Evolutionary conservation across 2,888 invertebrate species (phyloP), one percentile per base, ranked within the genome.

Genomic region (Sialis fuliginosa): DNA sequence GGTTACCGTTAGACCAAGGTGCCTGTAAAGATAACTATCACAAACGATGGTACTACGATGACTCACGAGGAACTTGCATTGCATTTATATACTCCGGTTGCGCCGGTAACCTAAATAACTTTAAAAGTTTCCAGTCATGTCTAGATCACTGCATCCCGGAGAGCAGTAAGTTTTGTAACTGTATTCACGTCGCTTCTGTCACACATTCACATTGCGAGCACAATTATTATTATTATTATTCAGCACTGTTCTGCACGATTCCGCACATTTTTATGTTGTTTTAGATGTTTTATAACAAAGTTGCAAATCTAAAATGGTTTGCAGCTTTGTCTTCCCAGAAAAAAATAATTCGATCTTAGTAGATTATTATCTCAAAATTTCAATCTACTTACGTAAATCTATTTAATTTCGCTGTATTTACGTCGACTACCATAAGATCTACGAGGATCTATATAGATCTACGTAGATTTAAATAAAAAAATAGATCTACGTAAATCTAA

Each of bases 41-140:
- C 54, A 77, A 76, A 52, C 75, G 85, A 58, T 89, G 80, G 78
- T 77, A 77, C 70, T 88, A 78, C 65, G 78, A 81, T 64, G 72
- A 74, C 52, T 67, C 68, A 45, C 68, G 71, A 54, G 78, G 72
- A 54, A 77, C 76, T 58, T 93, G 92, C 66, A 65, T 77, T 53
- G 72, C 77, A 47, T 92, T 93, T 69, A 74, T 80, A 58, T 92
- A 83, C 70, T 75, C 77, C 53, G 91, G 92, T 67, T 93, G 91
- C 67, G 81, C 78, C 52, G 91, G 90, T 57, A 89, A 86, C 67
- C 74, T 73, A 59, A 92, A 92, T 71, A 82, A 82, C 70, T 90
- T 89, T 75, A 73, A 68, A 62, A 75, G 79, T 48, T 77, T 75
- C 66, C 74, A 78, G 56, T 72, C 77, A 58, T 89, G 88, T 66